Conservation (phyloP, 2,888 invertebrate genomes). For the Apodemia zela region DNA sequence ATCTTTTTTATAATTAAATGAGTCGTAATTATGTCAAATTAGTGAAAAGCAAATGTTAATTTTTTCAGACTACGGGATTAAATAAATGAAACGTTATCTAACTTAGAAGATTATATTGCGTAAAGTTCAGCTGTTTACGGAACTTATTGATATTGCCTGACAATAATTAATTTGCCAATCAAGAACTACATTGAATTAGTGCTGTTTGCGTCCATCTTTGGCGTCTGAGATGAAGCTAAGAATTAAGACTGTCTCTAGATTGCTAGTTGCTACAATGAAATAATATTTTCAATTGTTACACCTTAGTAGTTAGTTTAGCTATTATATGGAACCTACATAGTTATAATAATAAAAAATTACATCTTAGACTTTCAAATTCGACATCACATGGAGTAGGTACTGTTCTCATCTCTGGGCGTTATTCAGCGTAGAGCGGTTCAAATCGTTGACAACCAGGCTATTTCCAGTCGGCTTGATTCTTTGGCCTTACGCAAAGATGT, state of each 20-base stretch:
- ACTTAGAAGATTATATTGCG: neutral
- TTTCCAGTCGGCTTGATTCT: too few relatives aligned
- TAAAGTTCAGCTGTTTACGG: neutral
- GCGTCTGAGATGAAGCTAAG: neutral
- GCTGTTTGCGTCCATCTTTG: neutral
- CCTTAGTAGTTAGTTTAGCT: too few relatives aligned
- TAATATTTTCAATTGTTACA: too few relatives aligned
- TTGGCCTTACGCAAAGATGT: too few relatives aligned
- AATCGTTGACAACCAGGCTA: too few relatives aligned
- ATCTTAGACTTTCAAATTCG: too few relatives aligned
- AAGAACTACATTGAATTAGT: neutral
- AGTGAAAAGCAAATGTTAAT: slow-evolving; percentile 2
- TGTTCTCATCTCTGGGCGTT: too few relatives aligned
- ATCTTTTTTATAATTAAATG: slow-evolving; percentile 7
- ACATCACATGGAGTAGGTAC: too few relatives aligned
- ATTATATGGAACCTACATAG: too few relatives aligned
- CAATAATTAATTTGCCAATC: neutral
- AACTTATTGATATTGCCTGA: neutral
- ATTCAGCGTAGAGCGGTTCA: too few relatives aligned
- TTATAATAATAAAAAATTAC: too few relatives aligned
- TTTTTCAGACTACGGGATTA: neutral
- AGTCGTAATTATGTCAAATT: slow-evolving; percentile 13
- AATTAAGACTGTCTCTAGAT: neutral
- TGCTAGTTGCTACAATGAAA: too few relatives aligned
- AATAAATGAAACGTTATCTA: neutral